Evolutionary conservation across 2,888 invertebrate genomes (phyloP).

Genomic region (Arge pagana): DNA sequence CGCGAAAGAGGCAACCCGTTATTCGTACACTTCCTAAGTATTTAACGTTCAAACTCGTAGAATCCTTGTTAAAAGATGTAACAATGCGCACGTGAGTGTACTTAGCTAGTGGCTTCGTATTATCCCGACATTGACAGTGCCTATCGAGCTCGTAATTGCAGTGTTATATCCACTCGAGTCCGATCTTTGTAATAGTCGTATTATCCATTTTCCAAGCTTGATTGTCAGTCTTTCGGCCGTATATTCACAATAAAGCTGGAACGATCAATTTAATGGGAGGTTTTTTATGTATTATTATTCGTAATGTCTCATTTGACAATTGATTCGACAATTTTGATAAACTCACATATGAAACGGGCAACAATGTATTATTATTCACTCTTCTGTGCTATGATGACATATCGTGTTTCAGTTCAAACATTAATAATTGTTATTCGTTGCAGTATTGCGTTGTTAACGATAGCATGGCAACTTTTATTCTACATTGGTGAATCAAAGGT

Average conservation of each 20-base stretch:
- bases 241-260: too few relatives aligned
- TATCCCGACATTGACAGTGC: too few relatives aligned
- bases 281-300: too few relatives aligned
- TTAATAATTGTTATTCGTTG: slow-evolving; percentile 15
- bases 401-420: too few relatives aligned
- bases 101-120: slow-evolving; percentile 16
- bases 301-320: too few relatives aligned
- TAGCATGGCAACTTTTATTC: slow-evolving; percentile 27
- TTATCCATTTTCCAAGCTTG: not conserved
- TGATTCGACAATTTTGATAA: too few relatives aligned
- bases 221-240: not conserved
- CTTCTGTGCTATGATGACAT: too few relatives aligned
- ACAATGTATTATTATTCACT: too few relatives aligned
- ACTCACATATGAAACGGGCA: too few relatives aligned
- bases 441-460: slow-evolving; percentile 12
- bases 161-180: slow-evolving; percentile 23
- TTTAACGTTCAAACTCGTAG: slow-evolving; percentile 17
- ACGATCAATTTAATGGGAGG: too few relatives aligned
- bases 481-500: slow-evolving; percentile 35
- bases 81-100: slow-evolving; percentile 32
- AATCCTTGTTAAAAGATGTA: slow-evolving; percentile 24
- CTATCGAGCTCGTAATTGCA: slow-evolving; percentile 28
- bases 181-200: slow-evolving; percentile 28
- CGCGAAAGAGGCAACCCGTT: slow-evolving; percentile 8
- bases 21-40: slow-evolving; percentile 5